Evolutionary conservation across 2,888 invertebrate species (phyloP).

Genomic region (Lypha dubia): DNA sequence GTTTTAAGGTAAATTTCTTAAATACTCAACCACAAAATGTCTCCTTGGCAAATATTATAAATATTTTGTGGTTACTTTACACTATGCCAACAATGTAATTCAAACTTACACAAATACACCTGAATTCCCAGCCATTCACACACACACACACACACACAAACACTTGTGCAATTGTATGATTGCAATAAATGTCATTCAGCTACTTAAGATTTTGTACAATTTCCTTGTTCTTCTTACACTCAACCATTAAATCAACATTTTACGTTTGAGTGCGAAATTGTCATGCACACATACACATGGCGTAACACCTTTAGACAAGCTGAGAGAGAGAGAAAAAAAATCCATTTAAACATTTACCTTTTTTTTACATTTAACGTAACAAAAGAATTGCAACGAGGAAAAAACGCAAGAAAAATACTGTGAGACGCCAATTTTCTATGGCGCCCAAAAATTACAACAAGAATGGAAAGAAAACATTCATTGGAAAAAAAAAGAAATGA

Average conservation of each 20-base stretch:
- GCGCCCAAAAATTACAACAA: constrained; percentile 62
- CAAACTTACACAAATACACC: background rate
- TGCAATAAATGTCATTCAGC: constrained; percentile 48
- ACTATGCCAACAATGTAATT: constrained; percentile 52
- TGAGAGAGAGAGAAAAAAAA: constrained; percentile 16
- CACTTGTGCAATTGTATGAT: background rate
- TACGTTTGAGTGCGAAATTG: constrained; percentile 50
- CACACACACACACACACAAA: background rate
- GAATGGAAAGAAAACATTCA: constrained; percentile 25
- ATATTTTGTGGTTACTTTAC: constrained; percentile 56
- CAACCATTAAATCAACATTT: constrained; percentile 69
- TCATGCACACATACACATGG: constrained; percentile 4
- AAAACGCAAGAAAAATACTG: constrained; percentile 33
- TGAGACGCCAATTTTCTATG: constrained; percentile 72
- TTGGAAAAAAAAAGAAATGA: background rate
- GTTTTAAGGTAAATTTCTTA: background rate
- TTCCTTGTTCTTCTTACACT: constrained; percentile 51
- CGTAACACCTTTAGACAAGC: background rate
- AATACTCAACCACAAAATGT: constrained; percentile 30
- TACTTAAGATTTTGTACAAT: constrained; percentile 54
- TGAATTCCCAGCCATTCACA: background rate
- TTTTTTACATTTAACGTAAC: constrained; percentile 49
- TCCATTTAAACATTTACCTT: constrained; percentile 61
- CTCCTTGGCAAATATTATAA: constrained; percentile 52
- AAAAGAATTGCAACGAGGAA: constrained; percentile 28